Conservation (phyloP, 2,888 invertebrate genomes). For the Ephialtes manifestator region DNA sequence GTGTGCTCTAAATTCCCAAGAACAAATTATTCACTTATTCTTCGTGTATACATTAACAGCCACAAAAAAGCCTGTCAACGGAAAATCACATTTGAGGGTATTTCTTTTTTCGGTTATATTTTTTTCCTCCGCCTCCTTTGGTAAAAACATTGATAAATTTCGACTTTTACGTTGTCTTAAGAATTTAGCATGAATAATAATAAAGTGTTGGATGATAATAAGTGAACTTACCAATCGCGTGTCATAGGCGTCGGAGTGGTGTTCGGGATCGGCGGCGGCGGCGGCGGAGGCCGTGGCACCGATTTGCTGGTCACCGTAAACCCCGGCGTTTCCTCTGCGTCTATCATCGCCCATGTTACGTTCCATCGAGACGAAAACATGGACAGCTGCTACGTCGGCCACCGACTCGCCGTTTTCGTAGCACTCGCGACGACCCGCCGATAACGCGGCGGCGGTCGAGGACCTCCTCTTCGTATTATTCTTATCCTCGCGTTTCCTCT, state of each 20-base stretch:
- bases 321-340: slow-evolving; percentile 80
- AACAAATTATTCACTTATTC: too few species aligned
- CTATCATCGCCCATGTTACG: slow-evolving; percentile 84
- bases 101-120: too few species aligned
- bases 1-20: too few species aligned
- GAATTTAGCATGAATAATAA: neutral
- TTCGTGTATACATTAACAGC: too few species aligned
- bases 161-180: too few species aligned
- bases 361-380: slow-evolving; percentile 85
- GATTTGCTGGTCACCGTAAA: slow-evolving; percentile 75
- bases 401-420: slow-evolving; percentile 76
- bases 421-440: slow-evolving; percentile 71
- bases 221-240: slow-evolving; percentile 81
- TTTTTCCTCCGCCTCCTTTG: too few species aligned
- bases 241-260: slow-evolving; percentile 81
- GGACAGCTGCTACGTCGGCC: slow-evolving; percentile 83
- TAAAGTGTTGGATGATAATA: neutral
- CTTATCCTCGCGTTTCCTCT: slow-evolving; percentile 35
- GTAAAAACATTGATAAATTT: too few species aligned
- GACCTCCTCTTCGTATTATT: slow-evolving; percentile 60
- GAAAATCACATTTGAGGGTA: too few species aligned
- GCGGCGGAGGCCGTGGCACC: slow-evolving; percentile 74
- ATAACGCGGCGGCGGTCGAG: slow-evolving; percentile 60
- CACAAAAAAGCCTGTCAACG: too few species aligned
- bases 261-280: slow-evolving; percentile 80